Conservation (phyloP, 2,888 invertebrate species). For the Harpalus rubripes region DNA sequence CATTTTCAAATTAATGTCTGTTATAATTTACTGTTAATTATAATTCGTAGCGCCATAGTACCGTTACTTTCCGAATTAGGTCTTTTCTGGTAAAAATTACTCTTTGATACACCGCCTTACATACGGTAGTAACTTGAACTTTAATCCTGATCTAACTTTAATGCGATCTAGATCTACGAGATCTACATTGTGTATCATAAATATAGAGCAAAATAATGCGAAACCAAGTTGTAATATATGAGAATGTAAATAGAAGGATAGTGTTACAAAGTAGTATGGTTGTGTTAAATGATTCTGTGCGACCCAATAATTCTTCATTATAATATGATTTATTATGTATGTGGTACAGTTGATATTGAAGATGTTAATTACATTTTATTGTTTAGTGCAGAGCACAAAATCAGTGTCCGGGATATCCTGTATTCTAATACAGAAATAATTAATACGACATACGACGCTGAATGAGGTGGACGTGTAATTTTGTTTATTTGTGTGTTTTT, state of each 20-base stretch:
- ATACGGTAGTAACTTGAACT: neutral
- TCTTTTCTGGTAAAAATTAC: conserved; percentile 1
- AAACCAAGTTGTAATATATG: neutral
- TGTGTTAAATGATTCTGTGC: neutral
- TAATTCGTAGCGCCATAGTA: conserved; percentile 55
- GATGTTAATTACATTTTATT: conserved; percentile 46
- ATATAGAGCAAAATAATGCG: neutral
- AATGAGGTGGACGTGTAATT: neutral
- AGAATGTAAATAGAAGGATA: neutral
- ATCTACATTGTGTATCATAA: neutral
- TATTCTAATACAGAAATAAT: conserved; percentile 47
- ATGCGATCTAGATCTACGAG: neutral
- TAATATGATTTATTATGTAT: conserved; percentile 9
- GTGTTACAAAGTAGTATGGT: too few species aligned
- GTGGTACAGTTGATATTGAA: neutral
- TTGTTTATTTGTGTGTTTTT: neutral
- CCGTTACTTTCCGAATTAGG: conserved; percentile 41
- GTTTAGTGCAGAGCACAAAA: conserved; percentile 31
- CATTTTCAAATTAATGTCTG: conserved; percentile 54
- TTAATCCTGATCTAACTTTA: neutral
- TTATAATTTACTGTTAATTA: conserved; percentile 65
- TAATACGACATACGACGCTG: conserved; percentile 27
- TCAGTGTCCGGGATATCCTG: conserved; percentile 33
- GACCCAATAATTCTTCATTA: conserved; percentile 3
- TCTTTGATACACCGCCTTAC: neutral